Percentiles rank a stretch among this genome's conserved stretches.
Conservation (phyloP, 2,797 vertebrate species). For the Enteromius anoplus region DNA sequence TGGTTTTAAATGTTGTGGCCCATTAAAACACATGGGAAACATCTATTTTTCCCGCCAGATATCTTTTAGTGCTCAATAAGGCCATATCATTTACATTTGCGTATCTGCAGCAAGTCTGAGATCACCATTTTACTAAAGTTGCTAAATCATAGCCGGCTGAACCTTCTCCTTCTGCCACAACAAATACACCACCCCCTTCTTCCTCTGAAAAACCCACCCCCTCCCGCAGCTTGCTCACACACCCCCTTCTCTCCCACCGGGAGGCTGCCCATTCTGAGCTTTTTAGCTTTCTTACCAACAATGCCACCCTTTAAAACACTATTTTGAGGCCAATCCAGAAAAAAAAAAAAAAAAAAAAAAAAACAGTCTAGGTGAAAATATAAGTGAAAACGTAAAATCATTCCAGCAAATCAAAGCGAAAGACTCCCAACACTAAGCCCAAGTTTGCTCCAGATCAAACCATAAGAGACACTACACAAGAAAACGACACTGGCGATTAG, state of each 20-base stretch:
- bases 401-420: background rate
- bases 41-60: background rate
- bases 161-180: constrained; percentile 56
- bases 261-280: constrained; percentile 68
- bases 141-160: constrained; percentile 41
- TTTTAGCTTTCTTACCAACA: constrained; percentile 70
- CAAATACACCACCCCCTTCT: constrained; percentile 68
- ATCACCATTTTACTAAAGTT: constrained; percentile 56
- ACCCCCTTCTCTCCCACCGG: constrained; percentile 66
- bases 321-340: constrained; percentile 3
- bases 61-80: no score
- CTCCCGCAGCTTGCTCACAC: constrained; percentile 63
- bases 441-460: background rate
- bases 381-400: background rate
- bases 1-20: no score
- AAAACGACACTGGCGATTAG: background rate
- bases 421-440: background rate
- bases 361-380: background rate
- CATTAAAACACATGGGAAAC: background rate
- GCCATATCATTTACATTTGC: background rate
- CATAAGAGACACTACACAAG: background rate
- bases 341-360: no score
- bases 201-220: constrained; percentile 61
- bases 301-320: constrained; percentile 62
- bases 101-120: constrained; percentile 21